phyloP scores from a whole-genome alignment of 2,888 invertebrate genomes.

The Drosophila fungiperda region DNA sequence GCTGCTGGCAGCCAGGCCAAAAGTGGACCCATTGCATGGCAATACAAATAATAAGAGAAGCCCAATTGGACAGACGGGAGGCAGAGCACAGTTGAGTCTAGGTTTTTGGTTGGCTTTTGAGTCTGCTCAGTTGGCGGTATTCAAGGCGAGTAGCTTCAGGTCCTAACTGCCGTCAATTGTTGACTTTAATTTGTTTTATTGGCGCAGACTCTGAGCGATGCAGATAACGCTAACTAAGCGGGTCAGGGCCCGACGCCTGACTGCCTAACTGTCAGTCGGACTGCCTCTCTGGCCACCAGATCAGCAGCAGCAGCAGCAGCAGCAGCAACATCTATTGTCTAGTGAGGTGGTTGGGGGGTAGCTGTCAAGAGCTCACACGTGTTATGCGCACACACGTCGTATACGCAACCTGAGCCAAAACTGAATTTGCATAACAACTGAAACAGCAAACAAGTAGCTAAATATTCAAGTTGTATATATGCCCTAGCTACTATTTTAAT shows the following conservation, averaged over 20 bases:
- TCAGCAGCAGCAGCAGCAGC: slow-evolving; percentile 16
- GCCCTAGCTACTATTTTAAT: slow-evolving; percentile 34
- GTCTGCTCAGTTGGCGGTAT: slow-evolving; percentile 28
- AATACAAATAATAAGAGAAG: slow-evolving; percentile 21
- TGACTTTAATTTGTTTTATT: slow-evolving; percentile 79
- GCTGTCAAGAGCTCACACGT: slow-evolving; percentile 49
- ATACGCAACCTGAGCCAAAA: slow-evolving; percentile 77
- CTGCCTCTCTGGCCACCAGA: slow-evolving; percentile 15
- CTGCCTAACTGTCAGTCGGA: slow-evolving; percentile 10
- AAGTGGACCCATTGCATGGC: slow-evolving; percentile 29
- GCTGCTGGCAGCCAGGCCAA: slow-evolving; percentile 18
- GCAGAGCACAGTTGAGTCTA: slow-evolving; percentile 1
- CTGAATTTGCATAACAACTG: slow-evolving; percentile 70
- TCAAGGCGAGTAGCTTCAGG: slow-evolving; percentile 80
- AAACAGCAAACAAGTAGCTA: slow-evolving; percentile 78
- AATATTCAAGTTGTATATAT: slow-evolving; percentile 27
- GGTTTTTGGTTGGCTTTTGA: neutral
- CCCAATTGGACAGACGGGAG: slow-evolving; percentile 14
- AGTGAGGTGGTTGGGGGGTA: neutral
- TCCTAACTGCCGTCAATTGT: slow-evolving; percentile 78
- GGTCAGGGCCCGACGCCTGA: slow-evolving; percentile 67
- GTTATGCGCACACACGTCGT: slow-evolving; percentile 71
- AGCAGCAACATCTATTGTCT: too few species aligned
- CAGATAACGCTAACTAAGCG: slow-evolving; percentile 75
- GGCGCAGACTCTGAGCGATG: slow-evolving; percentile 59